A percentile compares a stretch with the other conserved stretches of the same genome.
Conservation (phyloP, 2,797 vertebrate genomes). For the Allobates femoralis region DNA sequence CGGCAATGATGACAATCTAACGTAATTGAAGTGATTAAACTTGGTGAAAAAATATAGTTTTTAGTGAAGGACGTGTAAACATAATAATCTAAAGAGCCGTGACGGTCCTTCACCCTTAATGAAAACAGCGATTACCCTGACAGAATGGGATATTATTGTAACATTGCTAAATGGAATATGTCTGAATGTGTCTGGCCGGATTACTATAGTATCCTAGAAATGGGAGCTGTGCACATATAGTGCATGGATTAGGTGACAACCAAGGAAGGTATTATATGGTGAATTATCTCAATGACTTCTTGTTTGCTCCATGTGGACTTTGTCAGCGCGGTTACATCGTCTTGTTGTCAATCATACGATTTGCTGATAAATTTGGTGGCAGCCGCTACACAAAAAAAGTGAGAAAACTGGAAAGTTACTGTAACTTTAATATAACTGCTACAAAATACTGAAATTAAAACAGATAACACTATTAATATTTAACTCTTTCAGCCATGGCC, state of each 20-base stretch:
- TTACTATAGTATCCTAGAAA: background rate
- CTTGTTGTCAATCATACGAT: background rate
- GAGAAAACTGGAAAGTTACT: background rate
- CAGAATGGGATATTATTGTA: slow-evolving; percentile 30
- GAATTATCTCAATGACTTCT: background rate
- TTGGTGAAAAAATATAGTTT: slow-evolving; percentile 66
- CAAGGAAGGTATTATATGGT: background rate
- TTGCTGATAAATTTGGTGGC: background rate
- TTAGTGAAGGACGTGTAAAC: slow-evolving; percentile 69
- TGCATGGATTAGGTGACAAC: background rate
- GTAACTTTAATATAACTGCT: too few species aligned
- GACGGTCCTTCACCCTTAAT: slow-evolving; percentile 28
- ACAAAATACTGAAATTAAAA: too few species aligned
- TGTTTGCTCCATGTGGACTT: slow-evolving; percentile 6
- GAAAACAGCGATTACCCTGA: slow-evolving; percentile 28
- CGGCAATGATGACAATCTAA: slow-evolving; percentile 64
- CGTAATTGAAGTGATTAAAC: slow-evolving; percentile 69
- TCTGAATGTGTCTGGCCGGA: slow-evolving; percentile 14
- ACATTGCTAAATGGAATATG: slow-evolving; percentile 34
- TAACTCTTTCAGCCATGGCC: too few species aligned
- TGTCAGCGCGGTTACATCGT: background rate
- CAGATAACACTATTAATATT: too few species aligned
- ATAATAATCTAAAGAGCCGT: slow-evolving; percentile 60
- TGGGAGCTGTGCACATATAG: background rate
- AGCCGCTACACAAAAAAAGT: background rate